phyloP scores from a whole-genome alignment of 2,797 vertebrate genomes.

The Tympanoctomys barrerae region DNA sequence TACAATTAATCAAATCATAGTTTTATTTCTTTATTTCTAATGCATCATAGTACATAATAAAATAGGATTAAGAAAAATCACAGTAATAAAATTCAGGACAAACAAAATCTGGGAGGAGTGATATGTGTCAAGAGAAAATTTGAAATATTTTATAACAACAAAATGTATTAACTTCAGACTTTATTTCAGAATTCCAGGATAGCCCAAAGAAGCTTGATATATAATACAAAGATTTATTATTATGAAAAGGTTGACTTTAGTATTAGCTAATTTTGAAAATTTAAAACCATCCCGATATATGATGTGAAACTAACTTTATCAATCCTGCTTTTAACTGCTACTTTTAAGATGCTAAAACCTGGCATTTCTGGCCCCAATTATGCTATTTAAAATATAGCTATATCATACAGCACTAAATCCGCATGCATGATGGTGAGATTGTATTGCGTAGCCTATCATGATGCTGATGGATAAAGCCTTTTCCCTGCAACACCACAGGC shows the following conservation, averaged over 20 bases:
- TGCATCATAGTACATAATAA: neutral
- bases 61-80: constrained; percentile 56
- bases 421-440: neutral
- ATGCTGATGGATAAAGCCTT: neutral
- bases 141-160: constrained; percentile 26
- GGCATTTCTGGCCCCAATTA: constrained; percentile 13
- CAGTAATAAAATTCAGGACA: constrained; percentile 29
- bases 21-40: constrained; percentile 57
- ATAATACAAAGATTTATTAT: constrained; percentile 23
- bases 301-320: constrained; percentile 46
- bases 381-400: constrained; percentile 39
- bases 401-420: neutral
- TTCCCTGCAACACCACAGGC: constrained; percentile 21
- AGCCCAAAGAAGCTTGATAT: neutral
- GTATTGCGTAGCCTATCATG: neutral
- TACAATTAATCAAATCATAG: constrained; percentile 64
- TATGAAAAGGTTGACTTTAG: neutral
- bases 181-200: constrained; percentile 18
- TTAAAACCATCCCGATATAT: constrained; percentile 38
- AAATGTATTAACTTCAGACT: constrained; percentile 27
- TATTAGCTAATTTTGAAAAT: constrained; percentile 55
- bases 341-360: constrained; percentile 24
- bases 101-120: neutral
- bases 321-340: constrained; percentile 14
- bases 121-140: neutral